Base-by-base conservation (phyloP, 1,140 invertebrate species). In the Oppia nitens region DNA sequence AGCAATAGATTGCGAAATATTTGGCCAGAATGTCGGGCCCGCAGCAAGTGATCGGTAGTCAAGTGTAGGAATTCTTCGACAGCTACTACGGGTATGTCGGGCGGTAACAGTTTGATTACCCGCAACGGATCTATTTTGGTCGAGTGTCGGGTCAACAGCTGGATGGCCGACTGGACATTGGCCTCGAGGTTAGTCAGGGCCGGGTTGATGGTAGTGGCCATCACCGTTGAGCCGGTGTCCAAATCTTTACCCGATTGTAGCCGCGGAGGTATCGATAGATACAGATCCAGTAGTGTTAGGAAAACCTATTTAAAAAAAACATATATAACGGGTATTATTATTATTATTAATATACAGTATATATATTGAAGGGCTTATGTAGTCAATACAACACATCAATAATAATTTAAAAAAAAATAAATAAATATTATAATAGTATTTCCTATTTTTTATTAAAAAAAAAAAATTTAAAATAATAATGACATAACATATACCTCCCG, bases 101-200 rank as follows among this genome's bases (percentile, higher is more conserved):
- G 20, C 21, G 62, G 63, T 17, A 63, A 47, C 21, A 50, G 12
- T 21, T 61, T 47, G 50, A 70, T 67, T 62, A 82, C 80, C 68
- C 83, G 81, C 17, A 81, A 67, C 0, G 86, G 84, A 66, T 90
- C 81, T 60, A 94, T 85, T 71, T 83, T 81, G 12, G 78, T 75
- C 0, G 87, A 84, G 71, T 93, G 81, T 55, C 83, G 78, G 66
- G 92, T 82, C 2, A 96, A 70, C 45, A 95, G 70, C 55, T 77
- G 71, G 0, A 96, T 71, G 6, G 87, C 87, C 28, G 81, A 81
- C 62, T 84, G 79, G 20, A 86, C 68, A 70, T 94, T 84, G 0
- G 84, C 80, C 61, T 71, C 53, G 75, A 74, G 60, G 0, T 74
- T 73, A 14, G 57, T 55, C 21, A 20, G 9, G 6, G 11, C 14